phyloP scores from a whole-genome alignment of 2,888 invertebrate species.

The Erebia aethiops region DNA sequence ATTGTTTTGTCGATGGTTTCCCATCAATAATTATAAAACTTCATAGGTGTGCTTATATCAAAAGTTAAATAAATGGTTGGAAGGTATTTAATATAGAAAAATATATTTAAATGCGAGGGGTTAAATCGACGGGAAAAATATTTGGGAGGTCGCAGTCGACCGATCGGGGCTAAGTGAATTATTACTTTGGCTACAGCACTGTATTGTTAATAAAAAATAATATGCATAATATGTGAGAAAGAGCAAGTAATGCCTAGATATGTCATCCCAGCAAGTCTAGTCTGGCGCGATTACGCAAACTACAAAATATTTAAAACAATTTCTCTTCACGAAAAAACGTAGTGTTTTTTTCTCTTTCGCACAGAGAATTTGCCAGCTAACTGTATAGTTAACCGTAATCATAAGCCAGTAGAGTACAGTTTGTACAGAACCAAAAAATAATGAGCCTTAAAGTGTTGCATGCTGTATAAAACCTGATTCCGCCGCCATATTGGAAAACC shows the following conservation, averaged over 20 bases:
- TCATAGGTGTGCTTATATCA: too few species aligned
- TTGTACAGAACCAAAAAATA: conserved; percentile 60
- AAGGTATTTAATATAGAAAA: conserved; percentile 42
- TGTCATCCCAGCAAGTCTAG: conserved; percentile 50
- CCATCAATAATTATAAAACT: too few species aligned
- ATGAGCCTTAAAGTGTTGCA: conserved; percentile 58
- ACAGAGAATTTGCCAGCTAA: background rate
- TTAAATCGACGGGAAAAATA: conserved; percentile 62
- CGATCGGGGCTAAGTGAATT: conserved; percentile 51
- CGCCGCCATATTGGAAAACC: conserved; percentile 43
- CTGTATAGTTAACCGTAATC: conserved; percentile 33
- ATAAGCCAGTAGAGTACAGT: conserved; percentile 50
- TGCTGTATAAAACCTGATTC: conserved; percentile 51
- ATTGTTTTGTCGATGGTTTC: too few species aligned
- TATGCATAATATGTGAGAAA: conserved; percentile 40
- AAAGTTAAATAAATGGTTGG: too few species aligned
- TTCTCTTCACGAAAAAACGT: conserved; percentile 9
- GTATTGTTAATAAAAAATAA: conserved; percentile 39
- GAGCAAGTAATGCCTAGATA: conserved; percentile 44
- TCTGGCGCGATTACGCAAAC: conserved; percentile 31
- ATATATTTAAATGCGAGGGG: conserved; percentile 50
- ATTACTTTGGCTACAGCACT: conserved; percentile 43
- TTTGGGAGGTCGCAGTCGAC: conserved; percentile 67
- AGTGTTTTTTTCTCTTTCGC: background rate
- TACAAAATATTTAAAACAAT: conserved; percentile 26